These are phyloP conservation scores for Lucifuga dentata DNA, from an alignment of 2,113 vertebrate genomes.

Conservation along the genomic window DNA sequence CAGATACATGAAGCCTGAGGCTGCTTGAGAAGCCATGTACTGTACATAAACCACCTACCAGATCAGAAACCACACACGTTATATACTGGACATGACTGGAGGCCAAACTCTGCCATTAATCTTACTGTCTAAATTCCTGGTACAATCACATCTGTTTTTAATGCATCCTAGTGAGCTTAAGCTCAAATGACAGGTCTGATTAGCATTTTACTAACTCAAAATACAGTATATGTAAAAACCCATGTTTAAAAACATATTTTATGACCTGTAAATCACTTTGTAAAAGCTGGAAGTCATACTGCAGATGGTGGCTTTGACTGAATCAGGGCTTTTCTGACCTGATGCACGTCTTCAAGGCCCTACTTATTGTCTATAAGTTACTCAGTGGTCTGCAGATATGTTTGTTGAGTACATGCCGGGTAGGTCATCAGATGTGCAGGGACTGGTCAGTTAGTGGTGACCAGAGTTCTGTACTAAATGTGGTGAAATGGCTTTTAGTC, in stretches of 20 bases:
- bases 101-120: neutral
- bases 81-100: neutral
- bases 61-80: neutral
- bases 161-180: neutral
- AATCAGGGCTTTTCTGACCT: too few species aligned
- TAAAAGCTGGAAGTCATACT: slow-evolving; percentile 2
- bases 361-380: too few species aligned
- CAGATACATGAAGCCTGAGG: slow-evolving; percentile 18
- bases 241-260: neutral
- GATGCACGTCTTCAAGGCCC: too few species aligned
- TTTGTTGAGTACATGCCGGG: too few species aligned
- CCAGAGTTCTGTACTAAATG: too few species aligned
- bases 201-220: neutral
- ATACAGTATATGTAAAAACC: neutral
- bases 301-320: neutral
- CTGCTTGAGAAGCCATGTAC: slow-evolving; percentile 8
- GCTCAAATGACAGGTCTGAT: neutral
- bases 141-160: neutral
- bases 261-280: neutral
- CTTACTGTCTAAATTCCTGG: too few species aligned
- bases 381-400: too few species aligned
- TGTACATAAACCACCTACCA: slow-evolving; percentile 11
- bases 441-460: too few species aligned
- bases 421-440: too few species aligned
- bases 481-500: too few species aligned